Conservation (phyloP, 2,797 vertebrate genomes). For the Lophotriccus pileatus region DNA sequence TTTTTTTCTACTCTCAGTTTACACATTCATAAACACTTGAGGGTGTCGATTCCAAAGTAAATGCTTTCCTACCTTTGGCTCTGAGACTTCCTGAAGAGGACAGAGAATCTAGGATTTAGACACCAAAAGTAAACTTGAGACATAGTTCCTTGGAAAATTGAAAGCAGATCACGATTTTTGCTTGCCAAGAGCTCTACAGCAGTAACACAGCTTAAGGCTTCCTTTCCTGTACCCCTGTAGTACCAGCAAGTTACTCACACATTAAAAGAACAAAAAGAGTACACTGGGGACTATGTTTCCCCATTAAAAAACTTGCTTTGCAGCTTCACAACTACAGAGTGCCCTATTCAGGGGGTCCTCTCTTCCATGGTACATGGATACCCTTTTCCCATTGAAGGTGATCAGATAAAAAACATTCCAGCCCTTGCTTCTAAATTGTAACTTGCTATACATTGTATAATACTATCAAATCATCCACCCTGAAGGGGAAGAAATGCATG, state of each 20-base stretch:
- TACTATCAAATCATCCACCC: neutral
- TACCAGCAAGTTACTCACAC: neutral
- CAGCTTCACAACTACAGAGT: neutral
- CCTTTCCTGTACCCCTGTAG: neutral
- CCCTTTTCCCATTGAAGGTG: neutral
- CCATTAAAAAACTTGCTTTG: neutral
- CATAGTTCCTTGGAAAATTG: slow-evolving; percentile 9
- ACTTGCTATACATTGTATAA: slow-evolving; percentile 49
- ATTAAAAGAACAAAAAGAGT: neutral
- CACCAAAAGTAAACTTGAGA: neutral
- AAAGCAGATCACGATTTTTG: slow-evolving; percentile 14
- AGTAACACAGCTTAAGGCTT: neutral
- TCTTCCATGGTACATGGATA: slow-evolving; percentile 4
- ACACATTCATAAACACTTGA: slow-evolving; percentile 11
- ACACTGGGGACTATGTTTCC: neutral
- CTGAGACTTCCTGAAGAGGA: neutral
- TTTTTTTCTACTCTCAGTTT: neutral
- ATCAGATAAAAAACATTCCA: slow-evolving; percentile 4
- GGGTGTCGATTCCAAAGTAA: neutral
- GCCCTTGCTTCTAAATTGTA: slow-evolving; percentile 35
- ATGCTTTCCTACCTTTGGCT: neutral
- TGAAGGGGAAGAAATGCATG: neutral
- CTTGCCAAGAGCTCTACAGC: neutral
- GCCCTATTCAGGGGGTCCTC: neutral
- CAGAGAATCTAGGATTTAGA: neutral